A percentile compares a stretch with the other conserved stretches of the same genome.
Evolutionary conservation across 2,888 invertebrate species (phyloP).

Genomic region (Lepidochrysops patricia): DNA sequence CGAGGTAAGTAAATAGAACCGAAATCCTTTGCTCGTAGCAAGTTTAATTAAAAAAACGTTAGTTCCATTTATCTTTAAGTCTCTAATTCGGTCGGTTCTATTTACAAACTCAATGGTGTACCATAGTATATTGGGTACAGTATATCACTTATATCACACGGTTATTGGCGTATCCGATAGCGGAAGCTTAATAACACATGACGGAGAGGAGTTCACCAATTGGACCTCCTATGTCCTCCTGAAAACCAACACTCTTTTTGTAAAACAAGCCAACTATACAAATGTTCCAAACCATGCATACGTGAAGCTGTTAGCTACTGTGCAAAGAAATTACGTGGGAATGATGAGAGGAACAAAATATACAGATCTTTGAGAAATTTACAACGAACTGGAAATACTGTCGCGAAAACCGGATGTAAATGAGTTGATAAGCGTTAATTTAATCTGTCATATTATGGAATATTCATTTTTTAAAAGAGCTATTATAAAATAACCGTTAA

Average conservation of each 20-base stretch:
- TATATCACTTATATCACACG: constrained; percentile 17
- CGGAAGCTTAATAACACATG: constrained; percentile 72
- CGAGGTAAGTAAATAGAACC: constrained; percentile 1
- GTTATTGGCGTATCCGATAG: constrained; percentile 19
- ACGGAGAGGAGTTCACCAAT: constrained; percentile 79
- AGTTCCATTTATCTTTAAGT: no score
- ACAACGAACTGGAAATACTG: constrained; percentile 34
- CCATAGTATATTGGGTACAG: constrained; percentile 24
- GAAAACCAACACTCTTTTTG: constrained; percentile 69
- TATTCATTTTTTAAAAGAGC: no score
- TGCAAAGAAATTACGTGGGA: constrained; percentile 56
- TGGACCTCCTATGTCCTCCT: constrained; percentile 80
- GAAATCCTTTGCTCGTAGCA: neutral
- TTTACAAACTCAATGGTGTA: constrained; percentile 27
- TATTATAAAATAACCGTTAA: no score
- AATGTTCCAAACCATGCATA: constrained; percentile 45
- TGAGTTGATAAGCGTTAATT: neutral
- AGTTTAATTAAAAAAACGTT: neutral
- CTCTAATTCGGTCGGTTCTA: neutral
- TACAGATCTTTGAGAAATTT: constrained; percentile 65
- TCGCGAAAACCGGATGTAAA: neutral
- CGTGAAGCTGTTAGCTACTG: constrained; percentile 61
- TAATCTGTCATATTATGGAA: no score
- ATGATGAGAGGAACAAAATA: constrained; percentile 61
- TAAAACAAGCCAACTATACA: constrained; percentile 35